phyloP scores from a whole-genome alignment of 2,113 vertebrate genomes.

The Apteryx mantelli region DNA sequence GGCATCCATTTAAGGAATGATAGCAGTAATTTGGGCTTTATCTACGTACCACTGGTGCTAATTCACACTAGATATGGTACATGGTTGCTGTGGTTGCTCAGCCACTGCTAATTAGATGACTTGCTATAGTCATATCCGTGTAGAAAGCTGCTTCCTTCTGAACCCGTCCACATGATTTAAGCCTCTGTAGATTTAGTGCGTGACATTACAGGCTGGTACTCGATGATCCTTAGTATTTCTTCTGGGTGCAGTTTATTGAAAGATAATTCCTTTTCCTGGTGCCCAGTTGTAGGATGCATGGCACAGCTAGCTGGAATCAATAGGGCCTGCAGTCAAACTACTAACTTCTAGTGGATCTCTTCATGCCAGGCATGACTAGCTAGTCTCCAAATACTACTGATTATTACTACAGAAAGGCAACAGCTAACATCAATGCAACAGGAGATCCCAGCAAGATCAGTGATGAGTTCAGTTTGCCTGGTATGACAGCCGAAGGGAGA shows the following conservation, averaged over 20 bases:
- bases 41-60: not conserved
- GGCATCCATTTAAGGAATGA: not conserved
- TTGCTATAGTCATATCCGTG: not conserved
- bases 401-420: not conserved
- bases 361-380: not conserved
- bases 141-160: not conserved
- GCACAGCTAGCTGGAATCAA: not conserved
- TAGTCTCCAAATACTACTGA: too few species aligned
- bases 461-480: too few species aligned
- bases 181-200: not conserved
- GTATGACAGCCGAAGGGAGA: too few species aligned
- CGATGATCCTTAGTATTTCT: not conserved
- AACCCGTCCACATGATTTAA: not conserved
- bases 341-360: not conserved
- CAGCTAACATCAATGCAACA: not conserved
- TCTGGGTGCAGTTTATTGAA: not conserved
- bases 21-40: not conserved
- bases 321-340: not conserved
- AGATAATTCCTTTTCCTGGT: not conserved
- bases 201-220: not conserved
- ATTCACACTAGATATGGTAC: not conserved
- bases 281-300: too few species aligned
- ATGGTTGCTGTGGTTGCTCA: not conserved
- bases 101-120: not conserved
- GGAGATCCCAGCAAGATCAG: not conserved